Conservation (phyloP, 2,888 invertebrate species). For the Hymenopus coronatus region DNA sequence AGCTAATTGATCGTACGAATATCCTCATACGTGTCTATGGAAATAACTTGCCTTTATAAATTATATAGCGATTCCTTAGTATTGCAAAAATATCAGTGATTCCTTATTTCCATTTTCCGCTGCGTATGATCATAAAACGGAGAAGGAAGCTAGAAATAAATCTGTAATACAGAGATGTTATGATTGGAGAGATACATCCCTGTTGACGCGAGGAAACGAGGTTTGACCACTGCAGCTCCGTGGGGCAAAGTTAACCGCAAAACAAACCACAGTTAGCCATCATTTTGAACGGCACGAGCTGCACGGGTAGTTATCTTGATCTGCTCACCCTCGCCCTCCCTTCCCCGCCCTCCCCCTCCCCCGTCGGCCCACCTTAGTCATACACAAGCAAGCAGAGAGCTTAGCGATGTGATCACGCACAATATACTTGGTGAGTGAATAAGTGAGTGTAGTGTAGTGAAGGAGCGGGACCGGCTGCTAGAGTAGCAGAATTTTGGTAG, state of each 20-base stretch:
- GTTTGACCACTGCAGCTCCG: neutral
- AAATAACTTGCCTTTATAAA: no score
- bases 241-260: neutral
- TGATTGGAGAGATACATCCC: neutral
- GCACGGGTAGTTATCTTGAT: slow-evolving; percentile 11
- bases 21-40: no score
- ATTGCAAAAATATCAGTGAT: no score
- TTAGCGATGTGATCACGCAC: neutral
- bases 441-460: neutral
- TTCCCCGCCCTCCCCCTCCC: no score
- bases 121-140: no score
- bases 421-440: neutral
- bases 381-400: neutral
- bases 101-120: no score
- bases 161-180: neutral
- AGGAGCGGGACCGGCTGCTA: neutral
- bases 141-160: neutral
- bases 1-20: no score
- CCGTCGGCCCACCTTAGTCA: neutral
- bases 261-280: slow-evolving; percentile 6
- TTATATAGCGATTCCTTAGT: no score
- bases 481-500: neutral
- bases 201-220: neutral
- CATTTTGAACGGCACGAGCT: slow-evolving; percentile 8
- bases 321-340: neutral